Percentiles rank a stretch among this genome's conserved stretches.
phyloP scores from a whole-genome alignment of 2,888 invertebrate genomes.

The Nomada ferruginata region DNA sequence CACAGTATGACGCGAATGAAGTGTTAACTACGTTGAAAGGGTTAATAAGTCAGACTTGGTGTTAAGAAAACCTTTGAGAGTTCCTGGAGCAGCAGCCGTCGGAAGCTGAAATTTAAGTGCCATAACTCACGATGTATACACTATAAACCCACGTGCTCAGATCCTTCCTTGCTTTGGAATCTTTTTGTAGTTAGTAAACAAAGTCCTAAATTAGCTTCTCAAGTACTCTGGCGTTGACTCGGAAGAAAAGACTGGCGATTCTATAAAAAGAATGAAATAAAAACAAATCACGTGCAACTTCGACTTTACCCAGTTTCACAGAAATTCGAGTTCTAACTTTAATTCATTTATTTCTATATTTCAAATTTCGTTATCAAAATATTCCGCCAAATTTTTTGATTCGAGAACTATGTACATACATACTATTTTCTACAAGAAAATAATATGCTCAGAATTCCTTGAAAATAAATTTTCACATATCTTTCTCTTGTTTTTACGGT shows the following conservation, averaged over 20 bases:
- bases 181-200: conserved; percentile 11
- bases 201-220: conserved; percentile 11
- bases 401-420: no score
- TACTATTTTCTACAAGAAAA: no score
- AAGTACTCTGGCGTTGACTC: background rate
- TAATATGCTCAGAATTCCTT: no score
- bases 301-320: background rate
- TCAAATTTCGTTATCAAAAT: no score
- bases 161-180: background rate
- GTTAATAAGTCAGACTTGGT: background rate
- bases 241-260: background rate
- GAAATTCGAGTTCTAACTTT: background rate
- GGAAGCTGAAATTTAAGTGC: conserved; percentile 7
- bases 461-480: no score
- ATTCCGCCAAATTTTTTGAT: no score
- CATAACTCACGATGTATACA: conserved; percentile 5
- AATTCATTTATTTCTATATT: no score
- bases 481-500: no score
- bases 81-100: conserved; percentile 4
- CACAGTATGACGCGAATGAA: background rate
- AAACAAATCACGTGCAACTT: background rate
- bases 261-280: background rate
- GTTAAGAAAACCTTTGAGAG: background rate
- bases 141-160: background rate
- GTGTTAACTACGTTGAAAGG: background rate